Base-by-base conservation (phyloP, 2,888 invertebrate genomes). In the Oeneis ivallda region DNA sequence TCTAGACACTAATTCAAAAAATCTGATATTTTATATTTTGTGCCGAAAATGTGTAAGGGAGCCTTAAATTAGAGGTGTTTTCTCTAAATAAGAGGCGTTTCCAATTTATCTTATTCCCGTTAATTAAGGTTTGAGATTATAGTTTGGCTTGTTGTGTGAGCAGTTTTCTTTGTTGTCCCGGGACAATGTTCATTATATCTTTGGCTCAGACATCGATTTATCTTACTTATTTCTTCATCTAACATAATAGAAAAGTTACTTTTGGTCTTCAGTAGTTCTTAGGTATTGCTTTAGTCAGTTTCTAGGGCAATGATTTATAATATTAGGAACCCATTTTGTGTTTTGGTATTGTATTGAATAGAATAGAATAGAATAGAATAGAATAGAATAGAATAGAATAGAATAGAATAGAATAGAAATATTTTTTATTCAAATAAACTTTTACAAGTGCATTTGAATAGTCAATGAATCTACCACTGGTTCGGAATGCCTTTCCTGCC, bases 171-270 rank as follows among this genome's bases (percentile, higher is more conserved):
- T 73, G 73, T 75, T 74, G 75, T 70, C 61, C 69, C 37, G 67
- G 70, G 73, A 75, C 72, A 73, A 68, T 62, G 72, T 69, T 71
- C 64, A 69, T 70, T 67, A 68, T 70, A 66, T 67, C 70, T 66
- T 67, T 67, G 72, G 73, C 72, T 75, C 71, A 67, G 71, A 72
- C 73, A 70, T 70, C 72, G 70, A 73, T 75, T 75, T 75, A 75
- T 76, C 74, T 76, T 74, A 69, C 74, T 76, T 74, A 76, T 75
- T 75, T 73, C 70, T 72, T 70, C 62, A 64, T 66, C 26, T 57
- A 65, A 71, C 66, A 50, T 66, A 66, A 71, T 70, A 61, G 49
- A 50, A 61, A 52, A 61, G 61, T 61, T 52, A 9, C 50, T 50
- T 50, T 41, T 26, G 19, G 37, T 60, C 9, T 10, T 61, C 26